Percentiles rank a stretch among this genome's conserved stretches.
These are phyloP conservation scores for Apodemus sylvaticus DNA, from an alignment of 2,113 vertebrate genomes.

Conservation along the genomic window DNA sequence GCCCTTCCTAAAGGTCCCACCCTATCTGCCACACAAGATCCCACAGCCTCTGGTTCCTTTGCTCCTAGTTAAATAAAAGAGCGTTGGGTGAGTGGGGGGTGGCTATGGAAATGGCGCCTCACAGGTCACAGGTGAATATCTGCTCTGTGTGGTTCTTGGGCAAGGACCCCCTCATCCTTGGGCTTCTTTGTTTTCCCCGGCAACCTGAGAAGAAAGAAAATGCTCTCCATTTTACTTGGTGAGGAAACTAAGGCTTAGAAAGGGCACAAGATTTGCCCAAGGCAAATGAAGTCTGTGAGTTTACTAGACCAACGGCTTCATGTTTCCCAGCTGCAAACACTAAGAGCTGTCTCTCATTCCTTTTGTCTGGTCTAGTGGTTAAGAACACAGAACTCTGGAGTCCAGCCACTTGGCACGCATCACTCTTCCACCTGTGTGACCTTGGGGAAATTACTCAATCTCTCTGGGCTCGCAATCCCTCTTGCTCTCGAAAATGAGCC, in stretches of 20 bases:
- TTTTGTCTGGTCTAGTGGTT: not conserved
- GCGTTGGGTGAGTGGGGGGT: not conserved
- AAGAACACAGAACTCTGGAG: conserved; percentile 10
- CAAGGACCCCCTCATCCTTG: not conserved
- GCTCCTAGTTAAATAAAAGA: not conserved
- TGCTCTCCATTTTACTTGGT: not conserved
- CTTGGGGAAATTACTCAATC: not conserved
- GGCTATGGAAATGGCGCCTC: not conserved
- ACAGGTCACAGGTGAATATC: not conserved
- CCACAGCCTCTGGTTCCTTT: not conserved
- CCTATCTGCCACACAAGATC: not conserved
- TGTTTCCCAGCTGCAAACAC: not conserved
- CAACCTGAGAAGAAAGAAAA: not conserved
- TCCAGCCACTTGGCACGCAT: not conserved
- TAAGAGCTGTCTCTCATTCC: not conserved
- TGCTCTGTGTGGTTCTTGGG: not conserved
- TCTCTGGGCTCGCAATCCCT: not conserved
- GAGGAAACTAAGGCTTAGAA: conserved; percentile 16
- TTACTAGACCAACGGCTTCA: not conserved
- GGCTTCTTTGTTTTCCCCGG: not conserved
- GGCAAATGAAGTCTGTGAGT: not conserved
- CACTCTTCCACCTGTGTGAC: not conserved
- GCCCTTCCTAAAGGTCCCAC: not conserved
- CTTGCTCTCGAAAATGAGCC: not conserved
- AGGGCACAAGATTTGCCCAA: not conserved